phyloP scores from a whole-genome alignment of 2,888 invertebrate genomes.

The Trilocha varians region DNA sequence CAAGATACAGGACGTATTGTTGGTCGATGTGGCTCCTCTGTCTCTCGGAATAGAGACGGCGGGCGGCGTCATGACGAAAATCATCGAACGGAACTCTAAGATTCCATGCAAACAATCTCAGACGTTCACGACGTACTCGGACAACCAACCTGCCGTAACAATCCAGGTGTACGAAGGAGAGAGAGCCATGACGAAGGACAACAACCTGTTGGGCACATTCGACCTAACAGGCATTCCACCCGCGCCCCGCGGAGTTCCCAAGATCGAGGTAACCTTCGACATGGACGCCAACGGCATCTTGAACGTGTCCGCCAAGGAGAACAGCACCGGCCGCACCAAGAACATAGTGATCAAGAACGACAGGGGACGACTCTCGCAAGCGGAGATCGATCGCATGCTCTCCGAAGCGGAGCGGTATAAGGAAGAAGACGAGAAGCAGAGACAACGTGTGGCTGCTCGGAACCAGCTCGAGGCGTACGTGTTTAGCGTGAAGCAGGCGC shows the following conservation, averaged over 20 bases:
- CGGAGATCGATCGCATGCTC: constrained; percentile 84
- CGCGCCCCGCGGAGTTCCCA: constrained; percentile 77
- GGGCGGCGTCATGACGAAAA: constrained; percentile 86
- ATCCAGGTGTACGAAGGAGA: constrained; percentile 86
- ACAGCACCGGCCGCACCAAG: constrained; percentile 78
- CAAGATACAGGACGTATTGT: constrained; percentile 79
- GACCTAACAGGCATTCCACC: no score
- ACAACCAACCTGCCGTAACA: no score
- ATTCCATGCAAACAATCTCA: constrained; percentile 82
- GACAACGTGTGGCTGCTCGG: constrained; percentile 78
- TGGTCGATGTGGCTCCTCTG: constrained; percentile 75
- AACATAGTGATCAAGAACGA: no score
- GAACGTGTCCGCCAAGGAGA: constrained; percentile 85
- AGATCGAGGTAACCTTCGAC: constrained; percentile 81
- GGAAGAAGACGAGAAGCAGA: constrained; percentile 81
- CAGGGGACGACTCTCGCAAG: constrained; percentile 90
- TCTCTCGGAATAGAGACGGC: constrained; percentile 84
- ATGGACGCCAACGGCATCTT: no score
- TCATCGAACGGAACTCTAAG: constrained; percentile 81
- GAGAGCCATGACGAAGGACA: constrained; percentile 86
- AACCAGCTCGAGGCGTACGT: constrained; percentile 83
- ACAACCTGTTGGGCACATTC: no score
- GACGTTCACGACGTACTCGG: constrained; percentile 85
- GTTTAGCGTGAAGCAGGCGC: constrained; percentile 79
- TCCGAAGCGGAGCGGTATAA: constrained; percentile 81